Conservation (phyloP, 2,888 invertebrate genomes). For the Morpho achilles region DNA sequence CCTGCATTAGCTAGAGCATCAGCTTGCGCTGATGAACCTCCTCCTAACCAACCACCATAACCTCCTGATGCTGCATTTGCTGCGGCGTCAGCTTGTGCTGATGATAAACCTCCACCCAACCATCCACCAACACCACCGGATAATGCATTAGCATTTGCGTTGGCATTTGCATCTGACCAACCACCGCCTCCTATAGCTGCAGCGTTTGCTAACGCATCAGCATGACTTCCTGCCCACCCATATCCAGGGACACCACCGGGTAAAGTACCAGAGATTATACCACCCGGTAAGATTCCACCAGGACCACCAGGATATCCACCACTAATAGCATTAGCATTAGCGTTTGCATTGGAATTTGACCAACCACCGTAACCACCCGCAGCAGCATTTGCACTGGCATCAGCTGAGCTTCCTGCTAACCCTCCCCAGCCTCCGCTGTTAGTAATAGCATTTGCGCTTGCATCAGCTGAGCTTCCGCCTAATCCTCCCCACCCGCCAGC, state of each 20-base stretch:
- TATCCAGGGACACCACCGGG: constrained; percentile 13
- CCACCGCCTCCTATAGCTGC: constrained; percentile 15
- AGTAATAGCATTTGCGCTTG: constrained; percentile 24
- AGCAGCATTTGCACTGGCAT: constrained; percentile 20
- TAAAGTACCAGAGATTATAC: constrained; percentile 16
- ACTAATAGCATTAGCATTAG: background rate
- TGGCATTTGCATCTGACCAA: constrained; percentile 22
- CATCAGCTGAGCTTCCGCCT: constrained; percentile 20
- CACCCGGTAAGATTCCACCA: constrained; percentile 13
- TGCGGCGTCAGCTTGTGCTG: constrained; percentile 26
- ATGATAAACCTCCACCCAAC: constrained; percentile 13
- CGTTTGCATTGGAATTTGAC: too few relatives aligned
- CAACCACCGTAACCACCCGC: constrained; percentile 15
- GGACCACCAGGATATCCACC: constrained; percentile 7
- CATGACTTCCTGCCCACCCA: constrained; percentile 20
- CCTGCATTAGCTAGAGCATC: constrained; percentile 6
- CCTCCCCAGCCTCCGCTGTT: constrained; percentile 12
- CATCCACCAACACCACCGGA: constrained; percentile 16
- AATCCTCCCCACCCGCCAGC: constrained; percentile 15
- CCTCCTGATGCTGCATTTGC: constrained; percentile 16
- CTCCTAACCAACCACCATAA: constrained; percentile 1
- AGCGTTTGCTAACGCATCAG: constrained; percentile 25
- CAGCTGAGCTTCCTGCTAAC: constrained; percentile 21
- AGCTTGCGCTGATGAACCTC: constrained; percentile 4
- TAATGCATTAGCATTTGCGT: constrained; percentile 20